These are phyloP conservation scores for Ictalurus furcatus DNA, from an alignment of 2,113 vertebrate species.

Conservation along the genomic window DNA sequence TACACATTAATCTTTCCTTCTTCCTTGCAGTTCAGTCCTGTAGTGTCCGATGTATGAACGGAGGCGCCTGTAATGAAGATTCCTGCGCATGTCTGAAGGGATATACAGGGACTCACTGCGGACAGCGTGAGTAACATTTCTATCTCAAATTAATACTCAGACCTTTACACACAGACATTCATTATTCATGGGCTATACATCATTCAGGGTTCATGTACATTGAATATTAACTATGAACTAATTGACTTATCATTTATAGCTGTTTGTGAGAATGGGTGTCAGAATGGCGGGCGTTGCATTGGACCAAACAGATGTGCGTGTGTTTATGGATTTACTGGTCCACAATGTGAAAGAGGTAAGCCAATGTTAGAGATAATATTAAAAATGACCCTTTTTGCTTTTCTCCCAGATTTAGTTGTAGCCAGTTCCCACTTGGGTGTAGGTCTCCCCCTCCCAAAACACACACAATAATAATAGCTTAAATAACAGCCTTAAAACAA, in stretches of 20 bases:
- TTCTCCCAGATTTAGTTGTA: slow-evolving; percentile 3
- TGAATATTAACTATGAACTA: not conserved
- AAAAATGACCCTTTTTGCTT: not conserved
- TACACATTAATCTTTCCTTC: not conserved
- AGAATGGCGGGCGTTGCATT: slow-evolving; percentile 94
- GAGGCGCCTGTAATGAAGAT: slow-evolving; percentile 83
- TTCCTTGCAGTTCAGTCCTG: slow-evolving; percentile 79
- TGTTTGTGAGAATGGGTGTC: slow-evolving; percentile 92
- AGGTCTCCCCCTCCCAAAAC: not conserved
- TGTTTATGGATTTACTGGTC: slow-evolving; percentile 95
- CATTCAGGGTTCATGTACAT: not conserved
- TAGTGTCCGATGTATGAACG: slow-evolving; percentile 88
- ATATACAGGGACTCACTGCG: slow-evolving; percentile 84
- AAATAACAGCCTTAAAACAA: not conserved
- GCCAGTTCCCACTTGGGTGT: not conserved
- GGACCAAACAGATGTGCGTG: slow-evolving; percentile 95
- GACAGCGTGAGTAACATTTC: slow-evolving; percentile 82
- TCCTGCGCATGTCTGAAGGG: slow-evolving; percentile 85
- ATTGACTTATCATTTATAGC: slow-evolving; percentile 67
- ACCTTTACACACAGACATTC: not conserved
- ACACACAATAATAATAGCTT: not conserved
- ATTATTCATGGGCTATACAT: not conserved
- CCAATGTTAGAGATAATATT: not conserved
- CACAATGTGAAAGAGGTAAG: slow-evolving; percentile 96
- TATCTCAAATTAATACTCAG: slow-evolving; percentile 8